Evolutionary conservation across 2,888 invertebrate species (phyloP), one percentile per base, ranked within the genome.

Genomic region (Plebejus argus): DNA sequence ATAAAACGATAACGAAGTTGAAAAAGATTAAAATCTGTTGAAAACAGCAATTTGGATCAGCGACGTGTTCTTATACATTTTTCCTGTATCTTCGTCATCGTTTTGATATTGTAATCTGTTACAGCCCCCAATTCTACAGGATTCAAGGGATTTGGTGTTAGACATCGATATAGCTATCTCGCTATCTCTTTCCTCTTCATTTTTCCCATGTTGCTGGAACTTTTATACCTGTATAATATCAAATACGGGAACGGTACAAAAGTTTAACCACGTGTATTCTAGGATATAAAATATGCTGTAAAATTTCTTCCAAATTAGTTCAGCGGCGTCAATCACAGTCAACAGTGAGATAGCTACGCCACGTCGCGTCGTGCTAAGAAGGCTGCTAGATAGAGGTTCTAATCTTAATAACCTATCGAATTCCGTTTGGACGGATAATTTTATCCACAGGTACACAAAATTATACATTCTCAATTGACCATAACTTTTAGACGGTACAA

Each of bases 341-440:
- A 39, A 10, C 12, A 45, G 45, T 15, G 66, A 33, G 66, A 66
- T 66, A 66, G 28, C 66, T 18, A 33, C 3, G 61, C 33, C 61
- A 1, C 23, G 23, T 61, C 53, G 53, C 49, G 33, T 66, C 23
- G 49, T 70, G 6, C 10, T 71, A 18, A 39, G 53, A 77, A 76
- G 76, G 79, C 76, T 28, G 71, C 72, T 70, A 78, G 72, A 76
- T 53, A 78, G 76, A 78, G 81, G 82, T 81, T 82, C 88, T 91
- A 90, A 84, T 82, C 88, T 91, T 90, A 91, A 85, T 84, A 87
- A 88, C 88, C 81, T 82, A 82, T 83, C 85, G 86, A 88, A 87
- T 84, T 90, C 91, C 92, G 91, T 84, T 83, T 91, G 93, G 93
- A 93, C 93, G 93, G 93, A 93, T 89, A 85, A 85, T 88, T 87